These are phyloP conservation scores for Drosophila macrospina DNA, from an alignment of 2,888 invertebrate genomes.

Conservation along the genomic window DNA sequence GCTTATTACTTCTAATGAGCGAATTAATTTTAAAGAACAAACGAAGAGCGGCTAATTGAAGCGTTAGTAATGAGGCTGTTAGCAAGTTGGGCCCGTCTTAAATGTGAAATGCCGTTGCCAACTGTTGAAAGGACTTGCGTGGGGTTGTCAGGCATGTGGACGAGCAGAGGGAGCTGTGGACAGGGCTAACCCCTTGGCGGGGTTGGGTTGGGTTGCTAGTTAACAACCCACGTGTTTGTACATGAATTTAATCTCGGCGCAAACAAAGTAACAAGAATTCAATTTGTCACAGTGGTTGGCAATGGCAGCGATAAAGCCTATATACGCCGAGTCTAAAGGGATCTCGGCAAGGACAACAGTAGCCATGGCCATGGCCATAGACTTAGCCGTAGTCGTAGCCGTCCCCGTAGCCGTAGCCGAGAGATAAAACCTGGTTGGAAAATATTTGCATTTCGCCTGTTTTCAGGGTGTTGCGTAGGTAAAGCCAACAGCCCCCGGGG, in stretches of 20 bases:
- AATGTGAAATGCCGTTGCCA: constrained; percentile 9
- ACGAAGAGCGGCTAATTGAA: constrained; percentile 50
- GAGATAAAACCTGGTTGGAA: constrained; percentile 59
- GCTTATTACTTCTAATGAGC: constrained; percentile 50
- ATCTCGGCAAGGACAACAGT: constrained; percentile 8
- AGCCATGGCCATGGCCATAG: constrained; percentile 26
- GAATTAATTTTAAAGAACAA: constrained; percentile 36
- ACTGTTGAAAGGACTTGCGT: constrained; percentile 16
- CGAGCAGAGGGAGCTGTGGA: not conserved
- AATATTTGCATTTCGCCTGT: constrained; percentile 72
- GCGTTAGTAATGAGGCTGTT: constrained; percentile 61
- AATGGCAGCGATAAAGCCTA: constrained; percentile 29
- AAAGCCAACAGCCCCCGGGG: constrained; percentile 69
- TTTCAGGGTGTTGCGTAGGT: constrained; percentile 49
- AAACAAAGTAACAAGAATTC: constrained; percentile 81
- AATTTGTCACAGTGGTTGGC: constrained; percentile 82
- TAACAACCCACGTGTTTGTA: constrained; percentile 67
- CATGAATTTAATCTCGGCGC: constrained; percentile 77
- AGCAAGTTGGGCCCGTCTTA: constrained; percentile 21
- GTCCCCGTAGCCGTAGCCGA: constrained; percentile 23
- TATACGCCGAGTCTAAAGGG: constrained; percentile 22
- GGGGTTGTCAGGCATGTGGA: constrained; percentile 3
- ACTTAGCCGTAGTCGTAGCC: constrained; percentile 26
- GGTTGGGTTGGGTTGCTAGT: constrained; percentile 39
- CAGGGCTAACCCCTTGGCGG: constrained; percentile 11